Evolutionary conservation across 2,113 vertebrate genomes (phyloP).

Genomic region (Centropristis striata): DNA sequence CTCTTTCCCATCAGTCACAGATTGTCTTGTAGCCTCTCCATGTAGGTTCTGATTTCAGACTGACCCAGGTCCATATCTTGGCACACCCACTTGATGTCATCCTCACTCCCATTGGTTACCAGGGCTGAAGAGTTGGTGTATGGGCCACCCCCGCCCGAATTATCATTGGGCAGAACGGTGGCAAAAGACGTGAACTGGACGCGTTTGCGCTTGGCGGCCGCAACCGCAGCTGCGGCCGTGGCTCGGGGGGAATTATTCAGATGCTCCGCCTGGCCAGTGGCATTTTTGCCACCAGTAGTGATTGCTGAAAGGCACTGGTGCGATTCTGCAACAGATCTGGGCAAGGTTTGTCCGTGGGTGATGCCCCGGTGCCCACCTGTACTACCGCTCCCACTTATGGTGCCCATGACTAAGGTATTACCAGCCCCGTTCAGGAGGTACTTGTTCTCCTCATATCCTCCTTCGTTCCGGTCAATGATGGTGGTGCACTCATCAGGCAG

Average conservation of each 20-base stretch:
- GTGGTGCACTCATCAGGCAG: conserved; percentile 91
- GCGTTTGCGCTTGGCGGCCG: conserved; percentile 91
- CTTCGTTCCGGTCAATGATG: conserved; percentile 91
- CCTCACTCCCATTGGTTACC: conserved; percentile 92
- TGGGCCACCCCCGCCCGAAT: conserved; percentile 83
- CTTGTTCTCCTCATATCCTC: conserved; percentile 92
- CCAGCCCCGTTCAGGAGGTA: conserved; percentile 92
- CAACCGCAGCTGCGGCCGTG: conserved; percentile 65
- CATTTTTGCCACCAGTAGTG: conserved; percentile 86
- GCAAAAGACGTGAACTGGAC: conserved; percentile 98
- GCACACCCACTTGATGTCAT: conserved; percentile 98
- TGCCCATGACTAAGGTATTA: conserved; percentile 81
- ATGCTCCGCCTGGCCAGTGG: conserved; percentile 84
- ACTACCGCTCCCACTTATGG: conserved; percentile 48
- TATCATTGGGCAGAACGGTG: conserved; percentile 93
- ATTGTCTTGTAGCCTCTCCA: conserved; percentile 98
- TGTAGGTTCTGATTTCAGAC: conserved; percentile 95
- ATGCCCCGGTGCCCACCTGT: conserved; percentile 70
- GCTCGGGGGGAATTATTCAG: conserved; percentile 87
- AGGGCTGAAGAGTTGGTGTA: conserved; percentile 93
- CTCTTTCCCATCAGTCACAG: conserved; percentile 88
- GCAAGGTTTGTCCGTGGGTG: conserved; percentile 86
- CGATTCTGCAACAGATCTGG: conserved; percentile 89
- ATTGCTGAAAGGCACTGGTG: conserved; percentile 84
- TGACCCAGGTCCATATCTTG: conserved; percentile 95